A percentile compares a stretch with the other conserved stretches of the same genome.
These are phyloP conservation scores for Periophthalmus modestus DNA, from an alignment of 2,113 vertebrate species.

Conservation along the genomic window DNA sequence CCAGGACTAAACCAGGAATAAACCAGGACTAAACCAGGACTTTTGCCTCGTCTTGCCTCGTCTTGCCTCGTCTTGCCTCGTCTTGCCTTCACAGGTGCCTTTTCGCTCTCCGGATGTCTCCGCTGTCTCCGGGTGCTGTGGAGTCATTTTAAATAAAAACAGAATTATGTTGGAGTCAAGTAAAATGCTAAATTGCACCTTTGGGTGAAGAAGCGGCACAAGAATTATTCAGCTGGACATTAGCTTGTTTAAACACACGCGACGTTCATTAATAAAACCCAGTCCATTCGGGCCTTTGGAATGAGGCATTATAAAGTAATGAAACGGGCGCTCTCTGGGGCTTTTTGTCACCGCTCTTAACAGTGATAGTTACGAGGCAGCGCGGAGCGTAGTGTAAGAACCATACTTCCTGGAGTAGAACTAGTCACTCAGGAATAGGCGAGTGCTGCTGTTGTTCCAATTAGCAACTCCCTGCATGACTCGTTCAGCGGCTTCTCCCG, in stretches of 20 bases:
- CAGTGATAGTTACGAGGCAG: slow-evolving; percentile 48
- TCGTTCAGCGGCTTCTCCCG: slow-evolving; percentile 37
- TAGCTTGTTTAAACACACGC: slow-evolving; percentile 1
- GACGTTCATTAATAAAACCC: slow-evolving; percentile 34
- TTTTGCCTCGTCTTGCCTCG: no score
- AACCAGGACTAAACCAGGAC: no score
- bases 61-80: no score
- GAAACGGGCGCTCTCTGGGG: slow-evolving; percentile 44
- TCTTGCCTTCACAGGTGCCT: no score
- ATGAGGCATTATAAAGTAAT: slow-evolving; percentile 49
- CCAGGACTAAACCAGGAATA: no score
- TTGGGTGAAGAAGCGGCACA: background rate
- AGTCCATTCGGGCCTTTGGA: slow-evolving; percentile 32
- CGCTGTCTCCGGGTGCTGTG: no score
- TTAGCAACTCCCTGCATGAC: slow-evolving; percentile 67
- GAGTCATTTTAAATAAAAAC: background rate
- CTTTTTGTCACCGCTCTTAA: slow-evolving; percentile 47
- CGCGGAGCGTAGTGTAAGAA: slow-evolving; percentile 42
- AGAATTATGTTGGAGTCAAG: background rate
- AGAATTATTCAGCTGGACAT: slow-evolving; percentile 2
- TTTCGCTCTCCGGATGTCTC: no score
- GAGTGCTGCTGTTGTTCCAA: slow-evolving; percentile 66
- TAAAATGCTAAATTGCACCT: background rate
- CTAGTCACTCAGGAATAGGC: slow-evolving; percentile 68
- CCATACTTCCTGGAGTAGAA: slow-evolving; percentile 58